Conservation (phyloP, 2,888 invertebrate genomes). For the Pterostichus madidus region DNA sequence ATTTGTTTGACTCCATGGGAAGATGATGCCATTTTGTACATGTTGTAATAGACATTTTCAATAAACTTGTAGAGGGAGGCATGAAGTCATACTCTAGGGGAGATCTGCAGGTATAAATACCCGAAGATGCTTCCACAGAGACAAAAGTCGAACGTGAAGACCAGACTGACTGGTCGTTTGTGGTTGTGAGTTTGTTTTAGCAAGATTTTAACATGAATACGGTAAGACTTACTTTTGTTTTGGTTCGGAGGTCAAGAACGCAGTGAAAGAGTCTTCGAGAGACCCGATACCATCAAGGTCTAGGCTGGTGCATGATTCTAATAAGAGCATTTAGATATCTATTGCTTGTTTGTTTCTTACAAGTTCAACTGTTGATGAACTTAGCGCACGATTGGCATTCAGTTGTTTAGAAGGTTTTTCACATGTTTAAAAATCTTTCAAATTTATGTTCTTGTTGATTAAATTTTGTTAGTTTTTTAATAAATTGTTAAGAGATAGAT, state of each 20-base stretch:
- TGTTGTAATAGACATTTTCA: slow-evolving; percentile 74
- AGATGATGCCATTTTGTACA: slow-evolving; percentile 74
- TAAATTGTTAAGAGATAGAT: too few species aligned
- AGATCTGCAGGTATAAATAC: slow-evolving; percentile 59
- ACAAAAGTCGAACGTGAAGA: slow-evolving; percentile 22
- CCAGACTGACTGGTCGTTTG: neutral
- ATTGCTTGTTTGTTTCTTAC: too few species aligned
- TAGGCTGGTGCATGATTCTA: neutral
- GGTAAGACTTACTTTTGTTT: slow-evolving; percentile 5
- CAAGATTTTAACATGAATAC: slow-evolving; percentile 17
- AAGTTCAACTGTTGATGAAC: too few species aligned
- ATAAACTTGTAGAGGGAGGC: slow-evolving; percentile 72
- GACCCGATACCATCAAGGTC: slow-evolving; percentile 9
- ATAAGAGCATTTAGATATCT: neutral
- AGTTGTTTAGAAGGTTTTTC: too few species aligned
- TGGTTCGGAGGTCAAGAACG: neutral
- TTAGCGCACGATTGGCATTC: too few species aligned
- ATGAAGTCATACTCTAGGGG: slow-evolving; percentile 59
- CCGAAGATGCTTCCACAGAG: slow-evolving; percentile 1
- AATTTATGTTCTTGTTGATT: too few species aligned
- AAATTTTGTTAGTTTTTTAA: too few species aligned
- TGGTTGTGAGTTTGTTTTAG: slow-evolving; percentile 12
- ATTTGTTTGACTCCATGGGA: slow-evolving; percentile 28
- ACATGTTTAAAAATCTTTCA: too few species aligned
- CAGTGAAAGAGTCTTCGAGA: neutral